phyloP scores from a whole-genome alignment of 2,113 vertebrate genomes.

The Crotalus viridis region DNA sequence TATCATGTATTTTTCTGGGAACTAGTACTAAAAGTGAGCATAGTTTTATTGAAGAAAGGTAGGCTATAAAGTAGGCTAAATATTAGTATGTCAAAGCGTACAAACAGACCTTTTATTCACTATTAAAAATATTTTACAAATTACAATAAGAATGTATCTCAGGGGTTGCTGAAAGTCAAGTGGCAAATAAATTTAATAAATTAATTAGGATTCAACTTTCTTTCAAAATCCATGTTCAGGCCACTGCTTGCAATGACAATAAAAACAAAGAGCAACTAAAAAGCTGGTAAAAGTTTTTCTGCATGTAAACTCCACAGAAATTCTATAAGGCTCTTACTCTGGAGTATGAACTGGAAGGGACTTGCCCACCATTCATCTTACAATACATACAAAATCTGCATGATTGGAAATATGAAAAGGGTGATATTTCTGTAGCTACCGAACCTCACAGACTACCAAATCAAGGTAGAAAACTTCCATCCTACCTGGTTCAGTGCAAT shows the following conservation, averaged over 20 bases:
- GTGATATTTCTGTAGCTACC: neutral
- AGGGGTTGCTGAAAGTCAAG: neutral
- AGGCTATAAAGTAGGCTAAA: neutral
- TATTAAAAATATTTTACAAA: neutral
- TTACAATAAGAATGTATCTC: neutral
- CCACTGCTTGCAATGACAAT: neutral
- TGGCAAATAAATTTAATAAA: neutral
- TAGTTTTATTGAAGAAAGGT: neutral
- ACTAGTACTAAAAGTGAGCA: neutral
- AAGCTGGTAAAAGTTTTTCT: neutral
- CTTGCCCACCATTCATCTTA: neutral
- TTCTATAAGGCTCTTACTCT: neutral
- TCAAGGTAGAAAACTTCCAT: neutral
- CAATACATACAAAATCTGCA: neutral
- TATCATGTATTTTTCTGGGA: neutral
- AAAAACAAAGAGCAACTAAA: neutral
- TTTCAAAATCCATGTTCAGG: neutral
- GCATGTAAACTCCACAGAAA: neutral
- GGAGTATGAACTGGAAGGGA: neutral
- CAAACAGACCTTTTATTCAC: neutral
- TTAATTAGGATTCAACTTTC: neutral
- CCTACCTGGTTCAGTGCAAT: conserved; percentile 95
- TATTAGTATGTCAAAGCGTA: neutral
- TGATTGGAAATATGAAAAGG: rapidly evolving
- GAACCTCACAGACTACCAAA: neutral